Percentiles rank a stretch among this genome's conserved stretches.
Evolutionary conservation across 2,797 vertebrate genomes (phyloP).

Genomic region (Trachops cirrhosus): DNA sequence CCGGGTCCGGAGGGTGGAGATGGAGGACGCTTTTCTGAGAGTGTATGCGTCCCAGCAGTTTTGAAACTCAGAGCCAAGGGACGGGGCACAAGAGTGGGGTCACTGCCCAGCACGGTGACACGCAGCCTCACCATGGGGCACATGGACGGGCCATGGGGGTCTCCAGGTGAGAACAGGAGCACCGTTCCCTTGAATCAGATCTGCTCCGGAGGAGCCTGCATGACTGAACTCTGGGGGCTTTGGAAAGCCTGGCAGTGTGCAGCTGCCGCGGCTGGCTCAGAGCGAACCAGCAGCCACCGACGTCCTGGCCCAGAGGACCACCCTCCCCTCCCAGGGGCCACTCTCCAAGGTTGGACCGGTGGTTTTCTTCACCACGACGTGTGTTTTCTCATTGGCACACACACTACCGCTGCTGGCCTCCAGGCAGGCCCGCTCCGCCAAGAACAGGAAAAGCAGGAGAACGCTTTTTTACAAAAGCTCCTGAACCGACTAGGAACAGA

Average conservation of each 20-base stretch:
- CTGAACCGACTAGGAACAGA: constrained; percentile 54
- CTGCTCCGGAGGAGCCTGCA: not conserved
- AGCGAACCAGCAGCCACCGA: constrained; percentile 42
- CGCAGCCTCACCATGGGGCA: not conserved
- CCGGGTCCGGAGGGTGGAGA: not conserved
- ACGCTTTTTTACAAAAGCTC: not conserved
- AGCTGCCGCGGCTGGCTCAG: constrained; percentile 38
- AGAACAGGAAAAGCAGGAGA: constrained; percentile 52
- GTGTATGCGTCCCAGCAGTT: not conserved
- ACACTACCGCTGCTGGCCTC: constrained; percentile 34
- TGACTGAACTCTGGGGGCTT: too few relatives aligned
- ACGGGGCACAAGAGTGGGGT: not conserved
- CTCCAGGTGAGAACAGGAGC: not conserved
- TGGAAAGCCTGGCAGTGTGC: not conserved
- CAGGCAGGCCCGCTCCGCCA: constrained; percentile 50
- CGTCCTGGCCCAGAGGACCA: constrained; percentile 45
- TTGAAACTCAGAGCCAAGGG: not conserved
- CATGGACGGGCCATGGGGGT: not conserved
- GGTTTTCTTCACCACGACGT: not conserved
- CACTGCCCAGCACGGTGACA: not conserved
- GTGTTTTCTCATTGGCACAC: constrained; percentile 26
- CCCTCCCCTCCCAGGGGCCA: not conserved
- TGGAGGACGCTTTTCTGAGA: not conserved
- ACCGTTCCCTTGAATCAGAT: constrained; percentile 31
- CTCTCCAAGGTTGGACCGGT: constrained; percentile 35